A percentile compares a stretch with the other conserved stretches of the same genome.
Conservation (phyloP, 2,113 vertebrate genomes). For the Otolemur garnettii region DNA sequence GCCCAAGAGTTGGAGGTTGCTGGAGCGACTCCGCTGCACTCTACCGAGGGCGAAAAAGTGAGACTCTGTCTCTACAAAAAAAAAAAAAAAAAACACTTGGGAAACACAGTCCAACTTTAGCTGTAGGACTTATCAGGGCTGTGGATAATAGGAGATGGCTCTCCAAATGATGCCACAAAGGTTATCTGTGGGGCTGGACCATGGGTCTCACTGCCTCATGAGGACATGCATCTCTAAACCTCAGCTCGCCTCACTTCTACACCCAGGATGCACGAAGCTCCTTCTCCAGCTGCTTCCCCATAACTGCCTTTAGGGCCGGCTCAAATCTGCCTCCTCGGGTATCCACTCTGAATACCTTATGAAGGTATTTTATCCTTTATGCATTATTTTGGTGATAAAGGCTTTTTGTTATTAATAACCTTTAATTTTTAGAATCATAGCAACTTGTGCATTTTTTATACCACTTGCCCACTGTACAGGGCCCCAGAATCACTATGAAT, state of each 20-base stretch:
- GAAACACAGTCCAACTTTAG: background rate
- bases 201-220: background rate
- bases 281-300: background rate
- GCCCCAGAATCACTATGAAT: constrained; percentile 2
- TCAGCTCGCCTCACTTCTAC: background rate
- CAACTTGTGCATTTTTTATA: background rate
- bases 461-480: background rate
- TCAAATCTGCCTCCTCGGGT: background rate
- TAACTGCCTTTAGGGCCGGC: background rate
- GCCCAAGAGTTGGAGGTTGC: no score
- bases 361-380: background rate
- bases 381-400: background rate
- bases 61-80: no score
- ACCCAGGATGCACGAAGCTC: background rate
- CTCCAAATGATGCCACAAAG: background rate
- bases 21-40: no score
- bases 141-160: no score
- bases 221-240: background rate
- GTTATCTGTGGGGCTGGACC: background rate
- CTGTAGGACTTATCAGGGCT: background rate
- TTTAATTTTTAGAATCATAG: background rate
- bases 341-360: background rate
- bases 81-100: no score
- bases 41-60: no score
- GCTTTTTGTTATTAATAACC: background rate